Evolutionary conservation across 2,113 vertebrate species (phyloP), one percentile per base, ranked within the genome.

Genomic region (Microtus oregoni): DNA sequence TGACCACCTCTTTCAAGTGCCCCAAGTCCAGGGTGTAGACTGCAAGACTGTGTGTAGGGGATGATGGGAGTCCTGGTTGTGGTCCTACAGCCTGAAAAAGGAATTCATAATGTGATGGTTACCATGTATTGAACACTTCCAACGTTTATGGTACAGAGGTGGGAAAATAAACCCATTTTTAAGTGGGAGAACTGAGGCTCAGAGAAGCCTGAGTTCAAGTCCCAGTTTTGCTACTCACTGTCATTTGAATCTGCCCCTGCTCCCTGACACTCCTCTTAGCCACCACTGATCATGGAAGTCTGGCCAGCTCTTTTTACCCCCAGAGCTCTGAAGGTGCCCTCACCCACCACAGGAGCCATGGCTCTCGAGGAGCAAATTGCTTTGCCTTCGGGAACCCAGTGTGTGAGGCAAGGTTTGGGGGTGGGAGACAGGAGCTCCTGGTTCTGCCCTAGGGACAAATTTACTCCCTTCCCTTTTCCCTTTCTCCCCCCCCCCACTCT

Each of bases 131-230:
- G 3, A 78, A 58, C 13, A 8, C 86, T 73, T 82, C 2, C 44
- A n/a, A 32, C 12, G 9, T 22, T 15, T 1, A 0, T 26, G 44
- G 67, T 0, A 7, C 58, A 22, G 8, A 65, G 38, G 89, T 22
- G 55, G 10, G 55, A 67, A 89, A 91, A 50, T 17, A 26, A 50
- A 65, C 8, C 38, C 26, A 44, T 44, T 67, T 38, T 65, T 22
- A 82, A 52, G 13, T 52, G 58, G 70, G 81, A 75, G 88, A 83
- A 55, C 7, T 0, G 3, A 83, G 78, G 58, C 28, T 47, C 20
- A 32, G 58, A 70, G 61, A 30, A 38, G 35, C 32, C 41, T n/a
- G 47, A 61, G 24, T 73, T 26, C 50, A 32, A 3, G 38, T 35
- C 38, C 30, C 12, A 20, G 47, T 24, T 19, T 10, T 12, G 7